These are phyloP conservation scores for Acromyrmex heyeri DNA, from an alignment of 1,140 invertebrate species.

Conservation along the genomic window DNA sequence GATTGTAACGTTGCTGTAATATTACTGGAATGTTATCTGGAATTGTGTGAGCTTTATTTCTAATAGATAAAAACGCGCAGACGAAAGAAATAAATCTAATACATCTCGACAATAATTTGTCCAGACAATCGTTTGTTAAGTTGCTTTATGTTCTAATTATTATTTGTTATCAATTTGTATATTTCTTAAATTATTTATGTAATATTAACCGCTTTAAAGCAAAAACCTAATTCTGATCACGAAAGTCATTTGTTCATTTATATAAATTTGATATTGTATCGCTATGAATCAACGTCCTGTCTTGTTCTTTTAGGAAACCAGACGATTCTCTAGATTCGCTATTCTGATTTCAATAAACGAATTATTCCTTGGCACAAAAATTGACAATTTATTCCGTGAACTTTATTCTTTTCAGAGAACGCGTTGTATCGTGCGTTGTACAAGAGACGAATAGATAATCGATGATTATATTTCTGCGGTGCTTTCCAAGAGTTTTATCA, in stretches of 20 bases:
- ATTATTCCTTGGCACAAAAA: background rate
- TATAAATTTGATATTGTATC: background rate
- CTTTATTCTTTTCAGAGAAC: background rate
- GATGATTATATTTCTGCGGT: background rate
- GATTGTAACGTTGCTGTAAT: too few species aligned
- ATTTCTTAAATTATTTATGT: background rate
- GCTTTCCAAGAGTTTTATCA: background rate
- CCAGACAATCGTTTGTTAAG: background rate
- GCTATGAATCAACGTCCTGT: background rate
- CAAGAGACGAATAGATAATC: background rate
- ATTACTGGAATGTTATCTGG: too few species aligned
- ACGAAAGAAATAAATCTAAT: background rate
- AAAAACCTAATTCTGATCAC: background rate
- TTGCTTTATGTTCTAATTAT: background rate
- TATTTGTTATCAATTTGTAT: background rate
- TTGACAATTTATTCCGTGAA: background rate
- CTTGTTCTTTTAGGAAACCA: background rate
- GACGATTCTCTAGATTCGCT: background rate
- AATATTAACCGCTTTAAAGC: background rate
- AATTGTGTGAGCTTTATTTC: background rate
- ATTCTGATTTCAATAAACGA: background rate
- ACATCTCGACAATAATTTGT: background rate
- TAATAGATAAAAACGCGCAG: background rate
- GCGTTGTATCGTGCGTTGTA: background rate
- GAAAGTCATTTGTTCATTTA: background rate